phyloP scores from a whole-genome alignment of 2,113 vertebrate species.

The Ciconia boyciana region DNA sequence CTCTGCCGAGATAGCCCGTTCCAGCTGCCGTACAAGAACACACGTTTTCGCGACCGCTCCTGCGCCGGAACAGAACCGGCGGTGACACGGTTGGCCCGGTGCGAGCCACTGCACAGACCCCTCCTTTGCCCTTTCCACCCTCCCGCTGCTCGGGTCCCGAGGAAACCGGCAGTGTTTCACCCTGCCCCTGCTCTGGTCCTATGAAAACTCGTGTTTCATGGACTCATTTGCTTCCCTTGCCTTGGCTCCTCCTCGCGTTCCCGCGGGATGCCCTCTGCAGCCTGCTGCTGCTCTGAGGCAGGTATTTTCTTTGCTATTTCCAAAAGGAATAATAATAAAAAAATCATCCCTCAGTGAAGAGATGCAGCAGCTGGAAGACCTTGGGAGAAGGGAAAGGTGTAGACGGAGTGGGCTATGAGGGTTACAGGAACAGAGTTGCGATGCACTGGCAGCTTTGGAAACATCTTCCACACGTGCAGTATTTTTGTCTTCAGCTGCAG shows the following conservation, averaged over 20 bases:
- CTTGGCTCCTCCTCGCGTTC: neutral
- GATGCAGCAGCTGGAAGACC: neutral
- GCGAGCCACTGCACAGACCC: neutral
- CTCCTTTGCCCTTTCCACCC: neutral
- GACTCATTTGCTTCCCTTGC: neutral
- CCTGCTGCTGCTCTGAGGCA: neutral
- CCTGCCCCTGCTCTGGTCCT: neutral
- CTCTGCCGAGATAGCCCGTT: accelerated
- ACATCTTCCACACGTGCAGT: neutral
- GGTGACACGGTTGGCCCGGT: accelerated
- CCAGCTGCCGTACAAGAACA: accelerated
- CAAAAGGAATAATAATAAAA: neutral
- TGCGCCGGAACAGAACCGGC: too few species aligned
- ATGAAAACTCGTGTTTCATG: accelerated
- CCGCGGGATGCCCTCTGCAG: neutral
- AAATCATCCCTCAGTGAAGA: neutral
- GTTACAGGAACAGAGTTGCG: neutral
- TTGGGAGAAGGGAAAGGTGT: neutral
- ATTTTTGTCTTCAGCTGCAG: neutral
- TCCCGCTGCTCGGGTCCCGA: neutral
- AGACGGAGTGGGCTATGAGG: neutral
- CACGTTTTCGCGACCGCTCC: accelerated
- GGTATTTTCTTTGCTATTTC: neutral
- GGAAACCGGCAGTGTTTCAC: too few species aligned
- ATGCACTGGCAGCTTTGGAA: neutral